These are phyloP conservation scores for Pituophis catenifer DNA, from an alignment of 2,113 vertebrate species.

Conservation along the genomic window DNA sequence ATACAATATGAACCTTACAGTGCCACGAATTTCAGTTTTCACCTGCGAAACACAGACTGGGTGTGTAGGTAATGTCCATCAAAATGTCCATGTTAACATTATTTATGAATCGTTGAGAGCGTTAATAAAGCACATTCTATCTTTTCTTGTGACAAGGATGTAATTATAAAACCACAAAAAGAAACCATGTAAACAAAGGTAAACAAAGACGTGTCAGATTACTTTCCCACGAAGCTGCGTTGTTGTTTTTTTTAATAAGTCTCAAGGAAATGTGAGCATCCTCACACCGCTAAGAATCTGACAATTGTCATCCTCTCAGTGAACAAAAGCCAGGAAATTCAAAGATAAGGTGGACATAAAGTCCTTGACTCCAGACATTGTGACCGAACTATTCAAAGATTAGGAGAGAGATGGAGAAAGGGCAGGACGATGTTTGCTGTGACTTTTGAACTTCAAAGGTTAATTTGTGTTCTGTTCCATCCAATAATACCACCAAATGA, in stretches of 20 bases:
- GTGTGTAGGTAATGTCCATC: background rate
- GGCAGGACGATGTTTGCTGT: background rate
- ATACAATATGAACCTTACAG: background rate
- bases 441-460: background rate
- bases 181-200: background rate
- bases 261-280: background rate
- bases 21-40: background rate
- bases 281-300: background rate
- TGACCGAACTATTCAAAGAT: background rate
- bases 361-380: constrained; percentile 38
- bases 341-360: constrained; percentile 35
- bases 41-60: background rate
- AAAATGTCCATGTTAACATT: background rate
- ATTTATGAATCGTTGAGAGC: background rate
- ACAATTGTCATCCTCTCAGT: background rate
- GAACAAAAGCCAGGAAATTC: constrained; percentile 48
- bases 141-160: background rate
- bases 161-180: background rate
- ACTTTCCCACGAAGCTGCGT: background rate
- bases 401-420: constrained; percentile 3
- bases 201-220: background rate
- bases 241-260: background rate
- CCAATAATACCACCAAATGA: background rate
- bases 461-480: background rate
- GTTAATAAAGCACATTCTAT: background rate